Evolutionary conservation across 1,140 invertebrate species (phyloP).

Genomic region (Dinoponera quadriceps): DNA sequence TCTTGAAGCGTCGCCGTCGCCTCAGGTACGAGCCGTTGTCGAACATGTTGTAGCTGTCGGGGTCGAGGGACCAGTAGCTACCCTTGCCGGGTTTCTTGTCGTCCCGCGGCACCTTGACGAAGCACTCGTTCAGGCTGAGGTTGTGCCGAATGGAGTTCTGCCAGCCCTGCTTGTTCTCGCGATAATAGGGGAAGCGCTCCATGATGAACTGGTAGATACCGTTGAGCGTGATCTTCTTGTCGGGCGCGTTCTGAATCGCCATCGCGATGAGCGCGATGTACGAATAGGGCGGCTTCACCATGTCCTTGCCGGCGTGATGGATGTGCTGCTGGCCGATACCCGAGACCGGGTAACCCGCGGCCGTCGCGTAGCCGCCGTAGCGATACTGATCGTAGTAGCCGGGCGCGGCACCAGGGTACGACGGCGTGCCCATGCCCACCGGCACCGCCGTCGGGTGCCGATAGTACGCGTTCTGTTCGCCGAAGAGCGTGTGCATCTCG

Average conservation of each 20-base stretch:
- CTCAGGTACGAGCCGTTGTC: constrained; percentile 98
- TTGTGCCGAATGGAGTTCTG: constrained; percentile 99
- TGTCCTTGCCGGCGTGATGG: constrained; percentile 90
- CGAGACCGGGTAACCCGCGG: constrained; percentile 84
- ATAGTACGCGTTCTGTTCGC: constrained; percentile 93
- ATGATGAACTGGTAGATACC: constrained; percentile 99
- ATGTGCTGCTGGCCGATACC: constrained; percentile 89
- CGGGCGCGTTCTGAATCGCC: constrained; percentile 97
- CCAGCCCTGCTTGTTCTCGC: constrained; percentile 98
- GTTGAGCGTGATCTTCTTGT: constrained; percentile 98
- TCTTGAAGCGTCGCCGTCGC: constrained; percentile 97
- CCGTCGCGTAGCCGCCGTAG: constrained; percentile 85
- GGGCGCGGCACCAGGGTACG: constrained; percentile 79
- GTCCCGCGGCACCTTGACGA: constrained; percentile 96
- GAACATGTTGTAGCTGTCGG: constrained; percentile 99
- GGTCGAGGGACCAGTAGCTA: constrained; percentile 98
- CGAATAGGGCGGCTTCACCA: constrained; percentile 98
- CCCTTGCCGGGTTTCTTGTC: constrained; percentile 99
- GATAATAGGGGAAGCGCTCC: constrained; percentile 98
- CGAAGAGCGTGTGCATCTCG: constrained; percentile 94
- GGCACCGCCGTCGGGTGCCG: constrained; percentile 84
- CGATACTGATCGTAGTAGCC: constrained; percentile 85
- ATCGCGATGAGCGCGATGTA: constrained; percentile 99
- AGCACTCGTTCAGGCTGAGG: constrained; percentile 99
- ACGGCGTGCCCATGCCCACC: constrained; percentile 82